Conservation (phyloP, 2,888 invertebrate species). For the Helicoverpa assulta region DNA sequence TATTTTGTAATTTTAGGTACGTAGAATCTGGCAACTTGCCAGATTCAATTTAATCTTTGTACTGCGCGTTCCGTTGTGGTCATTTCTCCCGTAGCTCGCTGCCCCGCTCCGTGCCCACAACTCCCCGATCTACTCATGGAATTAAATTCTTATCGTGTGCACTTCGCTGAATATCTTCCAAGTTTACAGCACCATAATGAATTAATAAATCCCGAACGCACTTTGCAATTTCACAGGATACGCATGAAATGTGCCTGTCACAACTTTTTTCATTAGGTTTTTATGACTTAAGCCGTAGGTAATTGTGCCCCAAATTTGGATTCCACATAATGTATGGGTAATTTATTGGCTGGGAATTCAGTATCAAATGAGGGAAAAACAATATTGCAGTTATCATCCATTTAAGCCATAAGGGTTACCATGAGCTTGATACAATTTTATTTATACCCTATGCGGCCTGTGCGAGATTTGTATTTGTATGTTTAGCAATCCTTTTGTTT, state of each 20-base stretch:
- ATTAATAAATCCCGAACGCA: constrained; percentile 56
- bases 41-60: constrained; percentile 84
- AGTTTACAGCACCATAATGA: constrained; percentile 47
- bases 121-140: constrained; percentile 69
- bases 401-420: too few species aligned
- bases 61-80: constrained; percentile 80
- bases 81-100: constrained; percentile 74
- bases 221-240: constrained; percentile 23
- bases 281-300: constrained; percentile 19
- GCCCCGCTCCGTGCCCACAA: constrained; percentile 70
- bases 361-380: too few species aligned
- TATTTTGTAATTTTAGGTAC: constrained; percentile 83
- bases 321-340: too few species aligned
- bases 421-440: too few species aligned
- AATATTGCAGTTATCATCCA: too few species aligned
- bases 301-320: not conserved
- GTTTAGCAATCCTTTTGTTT: too few species aligned
- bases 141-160: constrained; percentile 73
- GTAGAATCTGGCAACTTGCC: constrained; percentile 80
- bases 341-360: too few species aligned
- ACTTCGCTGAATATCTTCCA: constrained; percentile 58
- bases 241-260: constrained; percentile 29
- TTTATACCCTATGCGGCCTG: too few species aligned
- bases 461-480: too few species aligned
- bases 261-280: constrained; percentile 43